Percentiles rank a stretch among this genome's conserved stretches.
phyloP scores from a whole-genome alignment of 1,140 invertebrate species.

The Bicyclus anynana region DNA sequence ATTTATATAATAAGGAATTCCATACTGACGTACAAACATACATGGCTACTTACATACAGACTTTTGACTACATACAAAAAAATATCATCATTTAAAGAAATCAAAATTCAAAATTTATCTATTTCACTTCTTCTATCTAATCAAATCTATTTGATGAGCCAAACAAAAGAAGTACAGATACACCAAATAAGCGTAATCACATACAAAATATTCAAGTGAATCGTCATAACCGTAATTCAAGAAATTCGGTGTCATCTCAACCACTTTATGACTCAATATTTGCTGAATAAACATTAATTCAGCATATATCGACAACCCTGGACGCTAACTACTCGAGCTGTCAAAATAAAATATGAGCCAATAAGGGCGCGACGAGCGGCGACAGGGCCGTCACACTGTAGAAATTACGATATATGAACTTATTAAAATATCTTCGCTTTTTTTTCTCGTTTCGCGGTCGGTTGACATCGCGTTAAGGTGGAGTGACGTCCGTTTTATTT shows the following conservation, averaged over 20 bases:
- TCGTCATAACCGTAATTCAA: not conserved
- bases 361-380: conserved; percentile 53
- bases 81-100: too few species aligned
- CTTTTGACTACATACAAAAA: too few species aligned
- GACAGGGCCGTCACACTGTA: conserved; percentile 63
- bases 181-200: too few species aligned
- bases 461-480: conserved; percentile 46
- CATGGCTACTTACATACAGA: too few species aligned
- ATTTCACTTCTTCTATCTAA: too few species aligned
- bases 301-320: conserved; percentile 35
- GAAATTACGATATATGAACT: conserved; percentile 69
- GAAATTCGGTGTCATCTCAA: not conserved
- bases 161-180: too few species aligned
- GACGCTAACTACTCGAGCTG: conserved; percentile 46
- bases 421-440: conserved; percentile 69
- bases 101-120: too few species aligned
- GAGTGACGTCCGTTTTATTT: conserved; percentile 27
- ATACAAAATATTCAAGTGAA: too few species aligned
- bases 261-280: conserved; percentile 3
- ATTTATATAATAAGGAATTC: too few species aligned
- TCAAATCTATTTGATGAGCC: too few species aligned
- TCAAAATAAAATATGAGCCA: conserved; percentile 73
- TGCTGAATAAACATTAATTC: conserved; percentile 17
- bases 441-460: conserved; percentile 62
- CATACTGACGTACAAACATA: too few species aligned